phyloP scores from a whole-genome alignment of 2,797 vertebrate genomes.

The Lepidocolaptes lacrymiger region DNA sequence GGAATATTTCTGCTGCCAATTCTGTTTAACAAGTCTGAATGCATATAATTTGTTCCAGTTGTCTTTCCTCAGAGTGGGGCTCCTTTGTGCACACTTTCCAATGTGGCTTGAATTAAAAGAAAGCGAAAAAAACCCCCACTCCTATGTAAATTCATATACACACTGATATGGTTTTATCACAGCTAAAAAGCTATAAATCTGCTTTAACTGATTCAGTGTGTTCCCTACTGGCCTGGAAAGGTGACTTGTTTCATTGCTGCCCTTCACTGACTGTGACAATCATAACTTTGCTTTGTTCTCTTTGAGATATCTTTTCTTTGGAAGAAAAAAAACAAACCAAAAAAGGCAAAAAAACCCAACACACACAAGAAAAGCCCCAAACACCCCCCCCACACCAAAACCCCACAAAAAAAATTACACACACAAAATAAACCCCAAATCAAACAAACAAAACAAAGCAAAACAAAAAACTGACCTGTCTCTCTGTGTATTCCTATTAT shows the following conservation, averaged over 20 bases:
- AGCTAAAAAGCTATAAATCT: constrained; percentile 50
- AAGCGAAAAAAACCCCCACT: not conserved
- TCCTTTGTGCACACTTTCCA: constrained; percentile 59
- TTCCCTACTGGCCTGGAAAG: constrained; percentile 36
- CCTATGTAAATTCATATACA: constrained; percentile 55
- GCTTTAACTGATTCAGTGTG: constrained; percentile 52
- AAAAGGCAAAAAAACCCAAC: not conserved
- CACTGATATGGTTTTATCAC: constrained; percentile 67
- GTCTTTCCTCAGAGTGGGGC: constrained; percentile 54
- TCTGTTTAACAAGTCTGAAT: constrained; percentile 78
- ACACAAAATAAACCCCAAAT: not conserved
- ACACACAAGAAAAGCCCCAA: not conserved
- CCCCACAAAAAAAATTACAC: too few relatives aligned
- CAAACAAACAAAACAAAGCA: not conserved
- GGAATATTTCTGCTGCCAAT: constrained; percentile 75
- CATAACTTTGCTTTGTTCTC: constrained; percentile 31
- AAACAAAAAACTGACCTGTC: not conserved
- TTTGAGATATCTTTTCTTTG: not conserved
- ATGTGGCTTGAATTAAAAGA: constrained; percentile 76
- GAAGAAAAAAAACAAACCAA: not conserved
- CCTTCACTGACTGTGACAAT: constrained; percentile 33
- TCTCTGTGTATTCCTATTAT: not conserved
- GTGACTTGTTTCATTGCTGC: constrained; percentile 44
- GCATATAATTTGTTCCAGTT: constrained; percentile 80
- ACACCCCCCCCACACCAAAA: too few relatives aligned